Conservation (phyloP, 2,888 invertebrate genomes). For the Venustoraphidia nigricollis region DNA sequence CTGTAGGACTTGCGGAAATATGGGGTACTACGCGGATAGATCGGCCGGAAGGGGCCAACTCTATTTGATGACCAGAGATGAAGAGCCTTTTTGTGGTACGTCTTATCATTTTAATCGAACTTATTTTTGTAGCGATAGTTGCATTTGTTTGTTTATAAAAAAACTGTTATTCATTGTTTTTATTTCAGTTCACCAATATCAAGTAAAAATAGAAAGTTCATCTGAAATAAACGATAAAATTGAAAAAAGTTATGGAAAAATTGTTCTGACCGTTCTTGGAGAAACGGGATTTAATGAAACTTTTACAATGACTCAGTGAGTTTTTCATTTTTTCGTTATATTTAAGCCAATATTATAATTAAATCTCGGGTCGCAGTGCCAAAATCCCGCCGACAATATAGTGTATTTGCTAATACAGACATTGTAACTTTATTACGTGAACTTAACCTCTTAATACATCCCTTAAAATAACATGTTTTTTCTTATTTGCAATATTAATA, state of each 20-base stretch:
- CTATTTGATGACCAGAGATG: slow-evolving; percentile 78
- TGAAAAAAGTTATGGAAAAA: slow-evolving; percentile 59
- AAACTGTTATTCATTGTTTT: slow-evolving; percentile 1
- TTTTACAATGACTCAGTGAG: slow-evolving; percentile 72
- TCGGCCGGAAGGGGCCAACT: slow-evolving; percentile 71
- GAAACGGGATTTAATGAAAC: slow-evolving; percentile 75
- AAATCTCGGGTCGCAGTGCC: no score
- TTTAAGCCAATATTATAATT: no score
- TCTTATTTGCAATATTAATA: no score
- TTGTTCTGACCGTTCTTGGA: slow-evolving; percentile 65
- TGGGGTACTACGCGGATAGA: slow-evolving; percentile 86
- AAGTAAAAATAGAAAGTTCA: slow-evolving; percentile 65
- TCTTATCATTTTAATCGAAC: slow-evolving; percentile 1
- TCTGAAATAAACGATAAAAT: slow-evolving; percentile 37
- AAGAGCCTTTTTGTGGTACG: slow-evolving; percentile 82
- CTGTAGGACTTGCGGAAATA: slow-evolving; percentile 56
- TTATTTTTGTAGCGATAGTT: neutral
- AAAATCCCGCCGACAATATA: no score
- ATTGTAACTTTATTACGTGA: no score
- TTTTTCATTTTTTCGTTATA: slow-evolving; percentile 4
- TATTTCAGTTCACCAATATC: slow-evolving; percentile 67
- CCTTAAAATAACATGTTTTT: no score
- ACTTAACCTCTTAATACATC: no score
- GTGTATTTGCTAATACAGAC: no score
- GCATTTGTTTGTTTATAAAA: no score